Evolutionary conservation across 2,113 vertebrate genomes (phyloP), one percentile per base, ranked within the genome.

Genomic region (Otus sunia): DNA sequence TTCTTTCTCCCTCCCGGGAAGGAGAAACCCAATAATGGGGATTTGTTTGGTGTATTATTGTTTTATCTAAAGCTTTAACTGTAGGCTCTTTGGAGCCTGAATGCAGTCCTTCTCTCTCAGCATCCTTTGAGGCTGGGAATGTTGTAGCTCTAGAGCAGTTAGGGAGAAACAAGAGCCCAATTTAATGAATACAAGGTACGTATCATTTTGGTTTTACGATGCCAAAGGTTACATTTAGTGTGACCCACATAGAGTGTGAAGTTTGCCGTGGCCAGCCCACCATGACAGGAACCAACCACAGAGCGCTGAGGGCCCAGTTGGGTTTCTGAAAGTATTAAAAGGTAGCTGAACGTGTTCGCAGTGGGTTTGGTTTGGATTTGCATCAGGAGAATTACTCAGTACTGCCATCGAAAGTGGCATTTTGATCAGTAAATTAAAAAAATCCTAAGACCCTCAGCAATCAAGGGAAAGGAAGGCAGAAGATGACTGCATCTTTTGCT

Each of bases 381-480:
- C 27, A 77, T 41, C 27, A 32, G n/a, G 41, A 78, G 58, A 86
- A 62, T 76, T 86, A 68, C 62, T 64, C 58, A 29, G 49, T 36
- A 56, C n/a, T 73, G 55, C 50, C 36, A n/a, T 36, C 45, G 20
- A 52, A 81, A 73, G 14, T 66, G 72, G 8, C 50, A 34, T 90
- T 95, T 89, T 80, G 32, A 66, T 86, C 23, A 62, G n/a, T 58
- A 88, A 86, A 88, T 80, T 69, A 30, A 59, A 95, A 50, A 85
- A 49, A 60, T 39, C 36, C 14, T 75, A 36, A 62, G 3, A 0
- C 30, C 34, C 41, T 68, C 20, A 43, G 59, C 34, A 71, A 10
- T 66, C 43, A 86, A 78, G 56, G 26, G 23, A 86, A 29, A 83
- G 15, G 29, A 92, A 67, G 26, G 59, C 50, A 86, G 52, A 67